Percentiles rank a stretch among this genome's conserved stretches.
Evolutionary conservation across 1,140 invertebrate genomes (phyloP).

Genomic region (Pseudomyrmex dendroicus): DNA sequence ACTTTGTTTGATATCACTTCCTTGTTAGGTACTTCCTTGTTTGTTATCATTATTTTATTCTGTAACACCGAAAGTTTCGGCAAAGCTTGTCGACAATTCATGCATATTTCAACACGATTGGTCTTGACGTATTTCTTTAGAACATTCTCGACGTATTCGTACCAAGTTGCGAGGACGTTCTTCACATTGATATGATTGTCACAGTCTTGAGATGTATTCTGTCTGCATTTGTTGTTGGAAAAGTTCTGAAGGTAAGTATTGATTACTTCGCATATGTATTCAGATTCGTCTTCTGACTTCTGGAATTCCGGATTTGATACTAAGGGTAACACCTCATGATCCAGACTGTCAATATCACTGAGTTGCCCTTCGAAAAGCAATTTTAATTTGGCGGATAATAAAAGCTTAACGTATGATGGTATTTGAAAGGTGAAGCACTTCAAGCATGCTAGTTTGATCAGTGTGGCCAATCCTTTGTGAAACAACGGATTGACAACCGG

Average conservation of each 20-base stretch:
- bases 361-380: slow-evolving; percentile 91
- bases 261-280: slow-evolving; percentile 73
- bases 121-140: slow-evolving; percentile 85
- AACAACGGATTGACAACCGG: slow-evolving; percentile 97
- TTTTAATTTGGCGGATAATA: slow-evolving; percentile 90
- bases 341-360: slow-evolving; percentile 89
- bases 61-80: slow-evolving; percentile 87
- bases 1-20: neutral
- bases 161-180: slow-evolving; percentile 87
- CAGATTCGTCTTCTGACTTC: slow-evolving; percentile 52
- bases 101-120: slow-evolving; percentile 83
- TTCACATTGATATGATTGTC: slow-evolving; percentile 79
- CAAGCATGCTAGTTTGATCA: slow-evolving; percentile 90
- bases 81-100: slow-evolving; percentile 87
- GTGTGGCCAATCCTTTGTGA: slow-evolving; percentile 89
- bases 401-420: slow-evolving; percentile 87
- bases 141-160: slow-evolving; percentile 86
- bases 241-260: slow-evolving; percentile 73
- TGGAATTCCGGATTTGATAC: neutral
- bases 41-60: slow-evolving; percentile 78
- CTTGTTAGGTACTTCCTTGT: neutral
- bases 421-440: slow-evolving; percentile 90
- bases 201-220: neutral
- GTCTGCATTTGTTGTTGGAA: slow-evolving; percentile 69
- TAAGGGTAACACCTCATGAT: slow-evolving; percentile 80